Base-by-base conservation (phyloP, 2,113 vertebrate species). In the Struthio camelus region DNA sequence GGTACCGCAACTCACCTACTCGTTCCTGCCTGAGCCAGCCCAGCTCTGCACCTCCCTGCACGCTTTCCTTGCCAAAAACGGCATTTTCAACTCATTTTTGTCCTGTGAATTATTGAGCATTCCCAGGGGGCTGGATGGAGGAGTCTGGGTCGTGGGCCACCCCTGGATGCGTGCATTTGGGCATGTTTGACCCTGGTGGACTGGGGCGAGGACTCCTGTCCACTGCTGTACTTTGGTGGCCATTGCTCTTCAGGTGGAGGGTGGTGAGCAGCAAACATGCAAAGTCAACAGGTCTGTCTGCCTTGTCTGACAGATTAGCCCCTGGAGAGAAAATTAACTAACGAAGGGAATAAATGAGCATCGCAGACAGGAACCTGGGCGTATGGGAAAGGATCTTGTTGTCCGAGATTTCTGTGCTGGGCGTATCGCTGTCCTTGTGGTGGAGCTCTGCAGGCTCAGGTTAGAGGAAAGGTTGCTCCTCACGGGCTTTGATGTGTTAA, bases 401-500 rank as follows among this genome's bases (percentile, higher is more conserved):
- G 14, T n/a, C 40, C 8, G 23, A 19, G 16, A 11, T 85, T 46
- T n/a, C 46, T 2, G 67, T 9, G 20, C 12, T 8, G 62, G 54
- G 54, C 80, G 81, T 53, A 22, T 1, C 0, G 10, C 0, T 24
- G 10, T 40, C 11, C 56, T 38, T 16, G 22, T 46, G 40, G 54
- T 40, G 48, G 61, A 51, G 22, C 78, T 42, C 16, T 1, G 25
- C 12, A 2, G 17, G 65, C 76, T 81, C 34, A 6, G 17, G 28
- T 25, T 42, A 65, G 85, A 69, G 69, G 62, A 91, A 83, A 38
- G 34, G 42, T 79, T 86, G 76, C 40, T 56, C 61, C 24, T 66
- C 36, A 89, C 59, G 89, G 97, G 93, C 95, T 96, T 96, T 97
- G 96, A 96, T 96, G 94, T 96, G 96, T 97, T 96, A 97, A 97